A percentile compares a stretch with the other conserved stretches of the same genome.
These are phyloP conservation scores for Polydrusus pterygomalis DNA, from an alignment of 2,888 invertebrate genomes.

Conservation along the genomic window DNA sequence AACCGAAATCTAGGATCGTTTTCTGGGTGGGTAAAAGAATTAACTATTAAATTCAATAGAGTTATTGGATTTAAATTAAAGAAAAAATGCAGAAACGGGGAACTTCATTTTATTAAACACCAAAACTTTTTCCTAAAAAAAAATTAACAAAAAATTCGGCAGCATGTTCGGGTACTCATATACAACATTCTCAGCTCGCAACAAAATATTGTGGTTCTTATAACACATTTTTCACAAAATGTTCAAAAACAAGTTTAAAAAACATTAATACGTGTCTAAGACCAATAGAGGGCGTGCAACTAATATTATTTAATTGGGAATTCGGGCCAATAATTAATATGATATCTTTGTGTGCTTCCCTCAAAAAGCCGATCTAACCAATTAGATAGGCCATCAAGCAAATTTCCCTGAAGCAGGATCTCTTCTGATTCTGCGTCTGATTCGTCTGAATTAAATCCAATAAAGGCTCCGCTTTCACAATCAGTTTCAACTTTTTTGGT, in stretches of 20 bases:
- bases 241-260: neutral
- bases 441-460: slow-evolving; percentile 84
- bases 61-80: too few relatives aligned
- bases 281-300: neutral
- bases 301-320: slow-evolving; percentile 85
- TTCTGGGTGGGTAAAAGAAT: neutral
- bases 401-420: slow-evolving; percentile 73
- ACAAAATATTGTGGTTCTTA: neutral
- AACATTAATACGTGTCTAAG: slow-evolving; percentile 14
- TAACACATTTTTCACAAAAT: slow-evolving; percentile 1
- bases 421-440: slow-evolving; percentile 76
- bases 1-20: too few relatives aligned
- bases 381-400: slow-evolving; percentile 93
- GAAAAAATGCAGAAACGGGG: neutral
- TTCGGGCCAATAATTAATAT: slow-evolving; percentile 99
- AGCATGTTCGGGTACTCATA: neutral
- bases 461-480: slow-evolving; percentile 89
- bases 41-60: neutral
- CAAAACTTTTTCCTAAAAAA: neutral
- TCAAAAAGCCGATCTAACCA: slow-evolving; percentile 98
- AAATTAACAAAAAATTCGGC: neutral
- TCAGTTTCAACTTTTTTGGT: slow-evolving; percentile 69
- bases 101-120: neutral
- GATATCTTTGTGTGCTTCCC: slow-evolving; percentile 95
- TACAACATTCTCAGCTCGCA: slow-evolving; percentile 20